Evolutionary conservation across 53 echinoderm and acorn worm species (phyloP), one percentile per base, ranked within the genome.

Genomic region (Paracentrotus lividus): DNA sequence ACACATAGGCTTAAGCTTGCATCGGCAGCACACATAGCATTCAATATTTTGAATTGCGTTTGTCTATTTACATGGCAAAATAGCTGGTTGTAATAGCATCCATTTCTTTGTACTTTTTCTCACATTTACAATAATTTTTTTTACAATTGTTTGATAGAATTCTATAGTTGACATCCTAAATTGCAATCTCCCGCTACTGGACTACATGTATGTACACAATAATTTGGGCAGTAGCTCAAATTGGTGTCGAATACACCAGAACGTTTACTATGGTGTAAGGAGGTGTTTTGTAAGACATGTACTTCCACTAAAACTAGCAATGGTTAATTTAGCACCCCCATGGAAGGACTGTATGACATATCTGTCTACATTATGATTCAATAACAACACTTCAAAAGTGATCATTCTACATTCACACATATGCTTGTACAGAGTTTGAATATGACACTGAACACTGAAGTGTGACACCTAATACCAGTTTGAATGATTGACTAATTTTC

Each of bases 61-160:
- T 81, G 81, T 81, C 81, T 81, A 86, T 86, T 56, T 86, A 86
- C 86, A 86, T 86, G 86, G 57, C 86, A 86, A 86, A 81, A 81
- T 81, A 45, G 45, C 81, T n/a, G 49, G 47, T 81, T 31, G n/a
- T n/a, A 31, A 53, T 86, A 33, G 56, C 57, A 86, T 56, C 13
- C 86, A 56, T 20, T 52, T 24, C 86, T 86, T 86, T 86, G 36
- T 56, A 86, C 34, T 86, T 53, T 54, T 8, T 54, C 7, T 56
- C 23, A 45, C 43, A 55, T 86, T 86, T 56, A 56, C 53, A 86
- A 33, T 36, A 8, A 27, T 65, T 44, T 26, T 45, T 77, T 47
- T 81, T 49, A 81, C 49, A 49, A 47, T 27, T 49, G 24, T 81
- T 45, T 49, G 77, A 15, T 45, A 81, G 77, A 81, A 47, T n/a